Conservation (phyloP, 2,888 invertebrate genomes). For the Rhingia rostrata region DNA sequence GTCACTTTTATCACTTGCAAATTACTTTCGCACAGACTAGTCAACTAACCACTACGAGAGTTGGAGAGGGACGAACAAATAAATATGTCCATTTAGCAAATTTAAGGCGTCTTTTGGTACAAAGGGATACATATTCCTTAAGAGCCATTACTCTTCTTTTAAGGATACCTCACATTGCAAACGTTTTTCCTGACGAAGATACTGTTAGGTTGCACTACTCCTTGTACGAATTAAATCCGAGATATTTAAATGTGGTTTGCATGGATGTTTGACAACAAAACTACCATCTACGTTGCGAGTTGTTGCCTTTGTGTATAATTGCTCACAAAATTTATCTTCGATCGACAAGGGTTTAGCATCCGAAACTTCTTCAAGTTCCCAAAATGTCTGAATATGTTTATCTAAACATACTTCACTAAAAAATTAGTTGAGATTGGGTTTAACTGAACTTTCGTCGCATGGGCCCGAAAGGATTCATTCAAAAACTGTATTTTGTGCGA, state of each 20-base stretch:
- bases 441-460: background rate
- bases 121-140: too few relatives aligned
- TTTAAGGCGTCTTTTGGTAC: too few relatives aligned
- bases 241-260: background rate
- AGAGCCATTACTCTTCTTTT: conserved; percentile 6
- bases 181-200: conserved; percentile 13
- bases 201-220: background rate
- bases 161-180: background rate
- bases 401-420: conserved; percentile 5
- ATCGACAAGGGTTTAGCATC: conserved; percentile 18
- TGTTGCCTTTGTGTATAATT: background rate
- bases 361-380: conserved; percentile 31
- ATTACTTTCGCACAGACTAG: too few relatives aligned
- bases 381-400: conserved; percentile 30
- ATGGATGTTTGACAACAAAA: conserved; percentile 26
- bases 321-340: conserved; percentile 12
- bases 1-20: too few relatives aligned
- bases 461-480: conserved; percentile 29
- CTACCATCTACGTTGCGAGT: conserved; percentile 12
- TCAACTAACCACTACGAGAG: too few relatives aligned
- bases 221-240: conserved; percentile 1
- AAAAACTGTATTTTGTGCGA: conserved; percentile 29
- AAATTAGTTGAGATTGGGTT: background rate
- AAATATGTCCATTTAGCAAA: too few relatives aligned
- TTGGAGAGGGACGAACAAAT: too few relatives aligned